These are phyloP conservation scores for Microtus montanus DNA, from an alignment of 2,113 vertebrate species.

Conservation along the genomic window DNA sequence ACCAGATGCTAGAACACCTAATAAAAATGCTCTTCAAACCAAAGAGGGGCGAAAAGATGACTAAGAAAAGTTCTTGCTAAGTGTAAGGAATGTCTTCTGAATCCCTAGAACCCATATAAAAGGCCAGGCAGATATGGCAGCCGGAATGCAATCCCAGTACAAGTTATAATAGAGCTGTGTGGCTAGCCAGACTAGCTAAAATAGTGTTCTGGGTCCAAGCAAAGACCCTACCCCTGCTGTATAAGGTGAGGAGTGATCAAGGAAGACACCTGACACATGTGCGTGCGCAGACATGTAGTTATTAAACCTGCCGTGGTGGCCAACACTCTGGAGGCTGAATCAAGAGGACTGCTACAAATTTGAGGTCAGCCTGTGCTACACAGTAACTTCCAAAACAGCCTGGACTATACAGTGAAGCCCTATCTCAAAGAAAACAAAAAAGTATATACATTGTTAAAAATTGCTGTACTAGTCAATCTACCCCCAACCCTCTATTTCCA, in stretches of 20 bases:
- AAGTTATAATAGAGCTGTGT: neutral
- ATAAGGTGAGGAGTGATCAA: too few relatives aligned
- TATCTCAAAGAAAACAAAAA: neutral
- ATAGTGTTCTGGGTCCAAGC: neutral
- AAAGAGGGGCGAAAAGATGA: neutral
- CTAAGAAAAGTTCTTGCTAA: neutral
- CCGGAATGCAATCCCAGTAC: neutral
- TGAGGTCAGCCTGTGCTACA: neutral
- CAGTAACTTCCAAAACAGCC: neutral
- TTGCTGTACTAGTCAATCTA: neutral
- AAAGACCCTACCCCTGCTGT: neutral
- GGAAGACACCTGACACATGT: neutral
- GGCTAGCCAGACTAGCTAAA: neutral
- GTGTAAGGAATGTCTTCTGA: neutral
- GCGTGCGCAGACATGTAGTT: fast-evolving
- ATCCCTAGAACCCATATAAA: neutral
- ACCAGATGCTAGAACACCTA: neutral
- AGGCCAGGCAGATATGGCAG: neutral
- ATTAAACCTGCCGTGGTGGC: neutral
- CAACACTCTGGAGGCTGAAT: neutral
- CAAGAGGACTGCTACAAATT: neutral
- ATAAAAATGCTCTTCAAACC: neutral
- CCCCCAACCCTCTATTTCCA: neutral
- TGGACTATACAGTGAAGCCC: neutral
- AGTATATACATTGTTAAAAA: neutral